Conservation (phyloP, 2,888 invertebrate genomes). For the Cheilosia grossa region DNA sequence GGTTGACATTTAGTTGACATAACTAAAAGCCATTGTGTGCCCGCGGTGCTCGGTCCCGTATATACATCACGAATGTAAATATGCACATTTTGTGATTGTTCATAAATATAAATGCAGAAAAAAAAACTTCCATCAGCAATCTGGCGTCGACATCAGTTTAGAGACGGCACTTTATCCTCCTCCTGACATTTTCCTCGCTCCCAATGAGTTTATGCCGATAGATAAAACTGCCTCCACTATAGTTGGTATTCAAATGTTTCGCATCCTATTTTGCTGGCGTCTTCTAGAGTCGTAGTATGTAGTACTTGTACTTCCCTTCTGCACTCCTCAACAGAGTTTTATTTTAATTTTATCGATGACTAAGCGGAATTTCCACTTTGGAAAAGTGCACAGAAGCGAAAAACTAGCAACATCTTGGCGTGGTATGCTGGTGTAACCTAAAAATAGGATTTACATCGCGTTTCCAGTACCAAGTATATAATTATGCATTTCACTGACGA, state of each 20-base stretch:
- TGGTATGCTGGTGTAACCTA: slow-evolving; percentile 27
- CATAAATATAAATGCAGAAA: slow-evolving; percentile 8
- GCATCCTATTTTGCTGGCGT: background rate
- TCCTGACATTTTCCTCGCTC: slow-evolving; percentile 12
- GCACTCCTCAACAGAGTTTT: slow-evolving; percentile 1
- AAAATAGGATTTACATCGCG: slow-evolving; percentile 38
- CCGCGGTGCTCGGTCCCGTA: background rate
- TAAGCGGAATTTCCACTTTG: slow-evolving; percentile 40
- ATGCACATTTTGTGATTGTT: slow-evolving; percentile 12
- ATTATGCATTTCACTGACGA: slow-evolving; percentile 47
- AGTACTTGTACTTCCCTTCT: background rate
- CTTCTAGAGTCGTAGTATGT: background rate
- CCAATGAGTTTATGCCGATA: background rate
- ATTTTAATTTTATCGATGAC: slow-evolving; percentile 60
- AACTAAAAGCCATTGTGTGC: slow-evolving; percentile 49
- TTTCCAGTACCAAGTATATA: slow-evolving; percentile 10
- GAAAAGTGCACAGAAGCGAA: background rate
- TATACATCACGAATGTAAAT: slow-evolving; percentile 6
- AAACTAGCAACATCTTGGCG: slow-evolving; percentile 13
- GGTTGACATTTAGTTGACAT: slow-evolving; percentile 44
- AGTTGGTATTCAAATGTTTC: slow-evolving; percentile 33
- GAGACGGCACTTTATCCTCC: slow-evolving; percentile 11
- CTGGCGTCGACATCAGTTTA: slow-evolving; percentile 27
- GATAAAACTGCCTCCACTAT: slow-evolving; percentile 6
- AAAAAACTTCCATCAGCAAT: background rate